A percentile compares a stretch with the other conserved stretches of the same genome.
Evolutionary conservation across 1,140 invertebrate genomes (phyloP).

Genomic region (Chlorops oryzae): DNA sequence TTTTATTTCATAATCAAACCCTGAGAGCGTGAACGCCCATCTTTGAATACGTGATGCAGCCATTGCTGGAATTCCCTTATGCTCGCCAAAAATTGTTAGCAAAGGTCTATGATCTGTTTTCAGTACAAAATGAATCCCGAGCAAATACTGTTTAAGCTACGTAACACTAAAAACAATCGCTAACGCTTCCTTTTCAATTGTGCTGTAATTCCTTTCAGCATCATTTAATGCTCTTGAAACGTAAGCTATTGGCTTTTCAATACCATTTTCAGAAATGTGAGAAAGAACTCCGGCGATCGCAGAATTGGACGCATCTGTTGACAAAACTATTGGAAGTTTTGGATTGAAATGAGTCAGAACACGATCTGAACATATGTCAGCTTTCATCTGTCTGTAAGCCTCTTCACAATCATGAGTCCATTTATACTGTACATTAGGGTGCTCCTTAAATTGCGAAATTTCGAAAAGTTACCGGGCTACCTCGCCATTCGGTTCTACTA

Average conservation of each 20-base stretch:
- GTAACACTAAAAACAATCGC: slow-evolving; percentile 45
- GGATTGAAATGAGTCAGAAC: slow-evolving; percentile 45
- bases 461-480: too few relatives aligned
- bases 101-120: slow-evolving; percentile 51
- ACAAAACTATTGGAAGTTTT: slow-evolving; percentile 33
- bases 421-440: too few relatives aligned
- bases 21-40: slow-evolving; percentile 27
- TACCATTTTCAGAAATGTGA: slow-evolving; percentile 35
- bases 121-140: slow-evolving; percentile 47
- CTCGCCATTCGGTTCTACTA: too few relatives aligned
- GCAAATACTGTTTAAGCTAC: slow-evolving; percentile 46
- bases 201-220: slow-evolving; percentile 20
- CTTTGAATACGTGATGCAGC: slow-evolving; percentile 33
- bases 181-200: slow-evolving; percentile 47
- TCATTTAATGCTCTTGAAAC: slow-evolving; percentile 38
- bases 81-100: slow-evolving; percentile 38
- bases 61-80: slow-evolving; percentile 34
- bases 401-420: slow-evolving; percentile 23
- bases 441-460: too few relatives aligned
- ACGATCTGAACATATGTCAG: slow-evolving; percentile 20
- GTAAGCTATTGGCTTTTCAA: slow-evolving; percentile 47
- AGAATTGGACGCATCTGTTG: slow-evolving; percentile 46
- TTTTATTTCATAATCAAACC: slow-evolving; percentile 22
- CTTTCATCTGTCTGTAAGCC: slow-evolving; percentile 26
- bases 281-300: slow-evolving; percentile 47